phyloP scores from a whole-genome alignment of 2,113 vertebrate species.

The Penelope pileata region DNA sequence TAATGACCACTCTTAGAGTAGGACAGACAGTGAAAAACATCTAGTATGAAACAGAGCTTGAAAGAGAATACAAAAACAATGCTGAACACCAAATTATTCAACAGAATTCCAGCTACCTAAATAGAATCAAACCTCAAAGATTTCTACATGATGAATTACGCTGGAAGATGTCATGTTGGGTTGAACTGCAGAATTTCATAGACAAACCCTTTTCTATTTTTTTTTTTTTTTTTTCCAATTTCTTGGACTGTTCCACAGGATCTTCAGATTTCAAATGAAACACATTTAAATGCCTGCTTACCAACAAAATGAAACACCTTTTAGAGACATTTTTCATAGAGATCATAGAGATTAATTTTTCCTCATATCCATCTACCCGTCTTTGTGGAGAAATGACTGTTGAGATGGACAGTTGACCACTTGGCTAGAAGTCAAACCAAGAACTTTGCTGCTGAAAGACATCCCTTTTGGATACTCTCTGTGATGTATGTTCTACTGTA shows the following conservation, averaged over 20 bases:
- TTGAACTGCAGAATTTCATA: not conserved
- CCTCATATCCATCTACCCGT: not conserved
- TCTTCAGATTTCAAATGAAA: not conserved
- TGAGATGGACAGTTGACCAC: not conserved
- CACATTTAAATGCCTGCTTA: not conserved
- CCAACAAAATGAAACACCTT: not conserved
- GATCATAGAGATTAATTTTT: too few species aligned
- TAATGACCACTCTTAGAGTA: not conserved
- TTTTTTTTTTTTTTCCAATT: not conserved
- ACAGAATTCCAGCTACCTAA: not conserved
- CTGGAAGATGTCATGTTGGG: not conserved
- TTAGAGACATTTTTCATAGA: not conserved
- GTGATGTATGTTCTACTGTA: not conserved
- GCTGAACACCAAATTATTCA: not conserved
- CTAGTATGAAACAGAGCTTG: not conserved
- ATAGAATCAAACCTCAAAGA: not conserved
- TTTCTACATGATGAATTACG: not conserved
- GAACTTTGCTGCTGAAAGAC: not conserved
- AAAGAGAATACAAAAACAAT: not conserved
- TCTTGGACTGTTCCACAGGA: not conserved
- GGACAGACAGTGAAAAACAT: not conserved
- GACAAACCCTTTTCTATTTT: fast-evolving
- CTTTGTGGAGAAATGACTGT: not conserved
- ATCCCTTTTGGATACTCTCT: not conserved
- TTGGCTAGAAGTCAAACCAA: not conserved